Conservation (phyloP, 2,113 vertebrate genomes). For the Columba livia region DNA sequence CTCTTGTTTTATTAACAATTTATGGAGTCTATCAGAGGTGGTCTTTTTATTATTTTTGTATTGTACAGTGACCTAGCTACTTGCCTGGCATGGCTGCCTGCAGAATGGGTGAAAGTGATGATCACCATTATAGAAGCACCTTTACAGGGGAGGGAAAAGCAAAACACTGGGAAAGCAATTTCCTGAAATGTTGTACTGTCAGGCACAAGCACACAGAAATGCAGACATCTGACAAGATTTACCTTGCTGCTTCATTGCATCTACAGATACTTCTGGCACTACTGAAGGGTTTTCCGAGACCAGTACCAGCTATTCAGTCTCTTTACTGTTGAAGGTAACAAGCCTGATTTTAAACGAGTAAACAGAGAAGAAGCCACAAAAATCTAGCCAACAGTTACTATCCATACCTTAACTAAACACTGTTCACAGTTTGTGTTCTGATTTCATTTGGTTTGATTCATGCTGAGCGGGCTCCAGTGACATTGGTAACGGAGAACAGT, state of each 20-base stretch:
- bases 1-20: not conserved
- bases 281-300: not conserved
- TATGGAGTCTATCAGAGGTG: not conserved
- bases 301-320: accelerated
- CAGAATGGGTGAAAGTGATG: not conserved
- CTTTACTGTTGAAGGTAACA: not conserved
- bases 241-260: not conserved
- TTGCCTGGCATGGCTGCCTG: not conserved
- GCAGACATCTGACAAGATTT: not conserved
- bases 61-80: not conserved
- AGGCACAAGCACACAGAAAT: not conserved
- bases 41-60: not conserved
- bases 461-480: not conserved
- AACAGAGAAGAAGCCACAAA: not conserved
- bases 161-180: not conserved
- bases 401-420: not conserved
- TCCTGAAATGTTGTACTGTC: not conserved
- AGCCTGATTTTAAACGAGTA: not conserved
- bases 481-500: not conserved
- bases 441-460: not conserved
- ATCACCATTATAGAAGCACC: not conserved
- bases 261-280: not conserved
- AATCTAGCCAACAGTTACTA: not conserved
- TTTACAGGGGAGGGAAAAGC: not conserved
- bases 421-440: not conserved